These are phyloP conservation scores for Drosophila neocordata DNA, from an alignment of 1,140 invertebrate species.

Conservation along the genomic window DNA sequence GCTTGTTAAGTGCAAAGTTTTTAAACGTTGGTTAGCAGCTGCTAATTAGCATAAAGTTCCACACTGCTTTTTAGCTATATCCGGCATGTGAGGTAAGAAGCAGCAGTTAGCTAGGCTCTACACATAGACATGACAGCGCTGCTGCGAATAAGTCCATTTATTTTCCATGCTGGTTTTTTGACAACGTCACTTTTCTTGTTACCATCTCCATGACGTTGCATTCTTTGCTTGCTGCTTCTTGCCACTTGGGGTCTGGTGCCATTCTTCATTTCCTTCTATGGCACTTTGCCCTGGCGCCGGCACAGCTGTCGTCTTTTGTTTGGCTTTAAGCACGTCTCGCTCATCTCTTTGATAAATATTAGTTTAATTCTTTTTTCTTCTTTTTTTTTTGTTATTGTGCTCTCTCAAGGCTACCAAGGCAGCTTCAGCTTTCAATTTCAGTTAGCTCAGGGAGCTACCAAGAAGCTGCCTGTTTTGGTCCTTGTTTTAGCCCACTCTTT, in stretches of 20 bases:
- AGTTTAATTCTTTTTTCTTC: slow-evolving; percentile 66
- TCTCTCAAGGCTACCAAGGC: slow-evolving; percentile 21
- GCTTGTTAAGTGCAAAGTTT: slow-evolving; percentile 56
- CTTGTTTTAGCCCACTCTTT: slow-evolving; percentile 36
- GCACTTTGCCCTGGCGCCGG: slow-evolving; percentile 57
- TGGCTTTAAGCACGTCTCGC: slow-evolving; percentile 69
- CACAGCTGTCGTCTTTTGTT: slow-evolving; percentile 67
- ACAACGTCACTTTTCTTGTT: slow-evolving; percentile 59
- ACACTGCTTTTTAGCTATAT: slow-evolving; percentile 38
- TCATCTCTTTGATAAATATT: slow-evolving; percentile 80
- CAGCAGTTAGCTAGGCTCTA: neutral
- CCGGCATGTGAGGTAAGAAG: slow-evolving; percentile 22
- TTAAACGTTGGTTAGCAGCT: slow-evolving; percentile 51
- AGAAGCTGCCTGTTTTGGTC: slow-evolving; percentile 5
- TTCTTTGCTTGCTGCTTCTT: neutral
- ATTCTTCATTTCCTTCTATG: slow-evolving; percentile 40
- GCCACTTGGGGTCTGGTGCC: neutral
- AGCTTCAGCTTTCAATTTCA: slow-evolving; percentile 12
- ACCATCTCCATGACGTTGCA: slow-evolving; percentile 50
- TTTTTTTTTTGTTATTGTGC: neutral
- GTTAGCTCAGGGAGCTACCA: slow-evolving; percentile 19
- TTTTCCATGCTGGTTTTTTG: slow-evolving; percentile 54
- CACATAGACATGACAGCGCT: neutral
- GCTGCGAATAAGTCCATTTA: slow-evolving; percentile 49
- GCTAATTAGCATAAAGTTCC: slow-evolving; percentile 78